Evolutionary conservation across 2,888 invertebrate genomes (phyloP).

Genomic region (Brachynemurus nebulosus): DNA sequence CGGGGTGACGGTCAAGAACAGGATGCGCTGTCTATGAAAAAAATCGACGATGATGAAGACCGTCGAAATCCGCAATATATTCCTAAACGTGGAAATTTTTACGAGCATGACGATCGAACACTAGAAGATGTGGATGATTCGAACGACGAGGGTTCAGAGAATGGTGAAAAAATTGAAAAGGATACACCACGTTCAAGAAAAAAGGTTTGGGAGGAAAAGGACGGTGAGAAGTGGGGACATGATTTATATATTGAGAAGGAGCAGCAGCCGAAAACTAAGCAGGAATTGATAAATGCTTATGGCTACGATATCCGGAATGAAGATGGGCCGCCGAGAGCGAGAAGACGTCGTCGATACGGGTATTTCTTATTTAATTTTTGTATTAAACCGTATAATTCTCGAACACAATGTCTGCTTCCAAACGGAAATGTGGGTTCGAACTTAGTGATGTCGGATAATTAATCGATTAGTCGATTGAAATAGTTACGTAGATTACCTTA

Average conservation of each 20-base stretch:
- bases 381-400: too few relatives aligned
- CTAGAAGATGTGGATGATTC: constrained; percentile 34
- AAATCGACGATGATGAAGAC: constrained; percentile 88
- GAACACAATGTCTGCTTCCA: too few relatives aligned
- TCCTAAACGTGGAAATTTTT: constrained; percentile 89
- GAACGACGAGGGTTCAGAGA: constrained; percentile 22
- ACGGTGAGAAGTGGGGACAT: constrained; percentile 31
- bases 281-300: constrained; percentile 73
- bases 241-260: constrained; percentile 66
- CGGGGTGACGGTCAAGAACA: constrained; percentile 59
- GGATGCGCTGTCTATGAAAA: constrained; percentile 32
- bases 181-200: constrained; percentile 26
- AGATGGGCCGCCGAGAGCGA: constrained; percentile 77
- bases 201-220: constrained; percentile 32
- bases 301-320: constrained; percentile 92
- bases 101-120: constrained; percentile 89
- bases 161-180: constrained; percentile 7
- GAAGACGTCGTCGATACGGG: constrained; percentile 78
- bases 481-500: too few relatives aligned
- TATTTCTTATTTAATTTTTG: constrained; percentile 34
- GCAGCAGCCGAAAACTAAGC: constrained; percentile 73
- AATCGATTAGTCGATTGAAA: too few relatives aligned
- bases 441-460: too few relatives aligned
- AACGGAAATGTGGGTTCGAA: too few relatives aligned
- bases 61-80: constrained; percentile 94